Conservation (phyloP, 2,113 vertebrate species). For the Smithornis capensis region DNA sequence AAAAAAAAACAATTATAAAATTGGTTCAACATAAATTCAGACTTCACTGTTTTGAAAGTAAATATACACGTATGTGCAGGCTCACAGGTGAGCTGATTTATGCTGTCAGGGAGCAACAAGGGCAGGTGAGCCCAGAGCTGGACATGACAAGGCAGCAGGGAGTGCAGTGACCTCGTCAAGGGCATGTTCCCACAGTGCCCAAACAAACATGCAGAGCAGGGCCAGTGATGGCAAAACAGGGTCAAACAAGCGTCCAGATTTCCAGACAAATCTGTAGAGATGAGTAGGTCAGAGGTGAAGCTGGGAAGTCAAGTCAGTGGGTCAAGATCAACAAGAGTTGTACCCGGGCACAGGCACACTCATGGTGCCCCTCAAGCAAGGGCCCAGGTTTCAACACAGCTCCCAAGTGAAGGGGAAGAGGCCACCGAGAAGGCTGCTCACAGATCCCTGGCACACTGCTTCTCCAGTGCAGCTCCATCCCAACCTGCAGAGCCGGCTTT, state of each 20-base stretch:
- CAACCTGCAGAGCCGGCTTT: rapidly evolving
- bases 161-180: rapidly evolving
- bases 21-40: no score
- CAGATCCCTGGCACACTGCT: background rate
- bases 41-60: background rate
- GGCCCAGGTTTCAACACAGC: rapidly evolving
- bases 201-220: background rate
- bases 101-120: background rate
- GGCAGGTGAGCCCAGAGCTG: background rate
- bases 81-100: background rate
- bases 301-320: background rate
- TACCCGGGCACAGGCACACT: background rate
- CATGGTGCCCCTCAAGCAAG: rapidly evolving
- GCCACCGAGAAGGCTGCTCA: background rate
- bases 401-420: background rate
- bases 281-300: rapidly evolving
- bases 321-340: background rate
- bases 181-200: rapidly evolving
- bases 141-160: background rate
- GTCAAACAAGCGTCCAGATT: background rate
- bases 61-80: rapidly evolving
- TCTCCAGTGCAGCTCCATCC: background rate
- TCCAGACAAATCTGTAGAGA: background rate
- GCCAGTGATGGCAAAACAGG: rapidly evolving
- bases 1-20: background rate